Conservation (phyloP, 2,113 vertebrate genomes). For the Typhlomys cinereus region DNA sequence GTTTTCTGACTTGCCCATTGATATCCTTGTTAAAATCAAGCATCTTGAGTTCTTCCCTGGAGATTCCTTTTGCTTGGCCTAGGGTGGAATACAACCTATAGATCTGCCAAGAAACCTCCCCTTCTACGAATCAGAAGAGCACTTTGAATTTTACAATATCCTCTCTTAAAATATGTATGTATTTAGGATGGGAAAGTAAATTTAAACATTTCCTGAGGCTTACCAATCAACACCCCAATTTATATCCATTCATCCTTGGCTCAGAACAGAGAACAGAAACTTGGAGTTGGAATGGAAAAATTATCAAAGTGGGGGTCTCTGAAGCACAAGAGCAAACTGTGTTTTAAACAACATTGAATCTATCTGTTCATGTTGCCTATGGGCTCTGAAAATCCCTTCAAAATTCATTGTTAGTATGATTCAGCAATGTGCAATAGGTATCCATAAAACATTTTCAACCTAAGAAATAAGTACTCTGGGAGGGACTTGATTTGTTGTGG, state of each 20-base stretch:
- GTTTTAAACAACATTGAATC: neutral
- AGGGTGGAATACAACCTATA: neutral
- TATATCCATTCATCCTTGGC: neutral
- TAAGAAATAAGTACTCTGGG: neutral
- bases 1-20: neutral
- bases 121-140: neutral
- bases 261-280: neutral
- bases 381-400: neutral
- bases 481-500: neutral
- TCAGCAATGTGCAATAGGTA: neutral
- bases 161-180: neutral
- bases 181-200: neutral
- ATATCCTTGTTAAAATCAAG: neutral
- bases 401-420: neutral
- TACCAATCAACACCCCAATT: neutral
- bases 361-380: neutral
- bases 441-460: neutral
- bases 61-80: neutral
- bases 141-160: neutral
- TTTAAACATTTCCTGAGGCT: neutral
- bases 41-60: neutral
- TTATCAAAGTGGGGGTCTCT: neutral
- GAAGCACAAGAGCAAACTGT: neutral
- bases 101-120: neutral
- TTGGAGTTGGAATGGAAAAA: neutral